These are phyloP conservation scores for Propithecus perrieri DNA, from an alignment of 2,797 vertebrate genomes.

Conservation along the genomic window DNA sequence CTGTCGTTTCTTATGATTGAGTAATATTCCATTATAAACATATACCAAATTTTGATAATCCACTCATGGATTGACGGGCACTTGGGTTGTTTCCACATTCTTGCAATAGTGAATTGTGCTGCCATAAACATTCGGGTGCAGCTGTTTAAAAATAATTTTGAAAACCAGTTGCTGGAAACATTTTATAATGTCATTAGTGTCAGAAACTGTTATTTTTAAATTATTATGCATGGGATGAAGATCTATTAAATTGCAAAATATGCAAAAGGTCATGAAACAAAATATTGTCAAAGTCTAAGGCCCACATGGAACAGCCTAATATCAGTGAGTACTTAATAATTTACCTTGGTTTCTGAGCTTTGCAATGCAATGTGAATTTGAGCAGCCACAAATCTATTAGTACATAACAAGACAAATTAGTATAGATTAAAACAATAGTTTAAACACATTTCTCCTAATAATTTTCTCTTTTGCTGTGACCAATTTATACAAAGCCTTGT, in stretches of 20 bases:
- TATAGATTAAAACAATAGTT: background rate
- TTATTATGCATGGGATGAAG: background rate
- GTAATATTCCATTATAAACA: too few species aligned
- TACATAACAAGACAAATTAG: background rate
- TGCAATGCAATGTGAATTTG: background rate
- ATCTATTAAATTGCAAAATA: background rate
- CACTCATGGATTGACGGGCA: too few species aligned
- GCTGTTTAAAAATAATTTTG: slow-evolving; percentile 20
- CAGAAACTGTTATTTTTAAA: background rate
- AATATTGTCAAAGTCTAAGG: background rate
- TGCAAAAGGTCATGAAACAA: background rate
- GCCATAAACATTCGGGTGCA: too few species aligned
- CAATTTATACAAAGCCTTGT: background rate
- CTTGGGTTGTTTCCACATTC: too few species aligned
- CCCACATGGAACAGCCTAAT: background rate
- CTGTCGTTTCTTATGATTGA: too few species aligned
- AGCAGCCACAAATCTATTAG: background rate
- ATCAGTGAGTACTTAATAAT: background rate
- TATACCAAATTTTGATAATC: too few species aligned
- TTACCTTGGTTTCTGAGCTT: background rate
- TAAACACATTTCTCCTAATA: background rate
- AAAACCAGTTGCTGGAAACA: background rate
- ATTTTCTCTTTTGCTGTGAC: background rate
- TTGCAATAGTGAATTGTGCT: too few species aligned
- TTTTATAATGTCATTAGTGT: background rate